These are phyloP conservation scores for Proterorhinus semilunaris DNA, from an alignment of 2,113 vertebrate genomes.

Conservation along the genomic window DNA sequence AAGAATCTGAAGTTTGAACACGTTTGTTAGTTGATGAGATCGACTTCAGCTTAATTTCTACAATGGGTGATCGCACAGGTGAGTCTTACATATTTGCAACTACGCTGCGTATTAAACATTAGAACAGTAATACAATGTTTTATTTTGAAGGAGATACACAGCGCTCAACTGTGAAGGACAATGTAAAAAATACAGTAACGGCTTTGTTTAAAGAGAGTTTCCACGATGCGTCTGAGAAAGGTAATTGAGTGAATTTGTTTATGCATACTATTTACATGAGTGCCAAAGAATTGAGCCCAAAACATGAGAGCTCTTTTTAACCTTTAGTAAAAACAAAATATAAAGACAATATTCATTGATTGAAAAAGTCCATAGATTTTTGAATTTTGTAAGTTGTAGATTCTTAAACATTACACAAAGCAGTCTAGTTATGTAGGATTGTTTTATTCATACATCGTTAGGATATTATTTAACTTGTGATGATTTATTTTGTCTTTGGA, in stretches of 20 bases:
- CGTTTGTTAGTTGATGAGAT: not conserved
- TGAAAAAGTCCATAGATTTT: no score
- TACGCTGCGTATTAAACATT: not conserved
- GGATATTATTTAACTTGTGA: not conserved
- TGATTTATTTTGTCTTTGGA: conserved; percentile 36
- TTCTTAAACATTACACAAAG: no score
- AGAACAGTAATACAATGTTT: not conserved
- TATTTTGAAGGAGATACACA: conserved; percentile 18
- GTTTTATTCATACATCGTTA: no score
- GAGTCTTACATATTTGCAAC: not conserved
- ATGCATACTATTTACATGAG: not conserved
- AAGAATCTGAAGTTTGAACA: not conserved
- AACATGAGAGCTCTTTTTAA: no score
- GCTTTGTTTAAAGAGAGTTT: conserved; percentile 79
- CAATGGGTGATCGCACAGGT: conserved; percentile 21
- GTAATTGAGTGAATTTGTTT: conserved; percentile 40
- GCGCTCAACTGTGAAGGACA: conserved; percentile 70
- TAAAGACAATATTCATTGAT: no score
- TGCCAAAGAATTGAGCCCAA: no score
- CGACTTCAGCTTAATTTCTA: not conserved
- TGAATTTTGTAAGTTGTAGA: no score
- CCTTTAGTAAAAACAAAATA: no score
- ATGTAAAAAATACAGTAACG: conserved; percentile 77
- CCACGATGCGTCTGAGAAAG: conserved; percentile 69
- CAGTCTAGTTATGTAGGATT: no score